These are phyloP conservation scores for Cataglyphis albicans DNA, from an alignment of 2,888 invertebrate species.

Conservation along the genomic window DNA sequence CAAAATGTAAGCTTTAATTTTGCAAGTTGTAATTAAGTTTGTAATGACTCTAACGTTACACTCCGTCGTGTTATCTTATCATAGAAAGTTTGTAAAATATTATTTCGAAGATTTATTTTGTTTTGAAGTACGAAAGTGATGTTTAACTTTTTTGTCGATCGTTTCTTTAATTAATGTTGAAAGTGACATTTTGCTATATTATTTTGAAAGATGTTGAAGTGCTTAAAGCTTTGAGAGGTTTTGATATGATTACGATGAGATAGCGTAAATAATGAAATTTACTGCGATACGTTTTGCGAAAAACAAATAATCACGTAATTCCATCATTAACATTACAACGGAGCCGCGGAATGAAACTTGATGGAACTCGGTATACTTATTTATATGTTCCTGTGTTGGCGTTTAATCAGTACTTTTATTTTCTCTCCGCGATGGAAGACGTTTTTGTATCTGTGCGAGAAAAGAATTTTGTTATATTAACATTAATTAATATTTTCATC, in stretches of 20 bases:
- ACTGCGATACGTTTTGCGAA: neutral
- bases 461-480: neutral
- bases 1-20: neutral
- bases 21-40: conserved; percentile 28
- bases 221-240: neutral
- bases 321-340: conserved; percentile 28
- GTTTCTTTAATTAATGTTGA: conserved; percentile 25
- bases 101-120: neutral
- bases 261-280: conserved; percentile 30
- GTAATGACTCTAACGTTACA: conserved; percentile 3
- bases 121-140: neutral
- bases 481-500: conserved; percentile 25
- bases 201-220: neutral
- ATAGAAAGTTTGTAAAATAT: conserved; percentile 37
- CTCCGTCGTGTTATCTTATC: neutral
- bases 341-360: conserved; percentile 9
- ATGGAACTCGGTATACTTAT: conserved; percentile 17
- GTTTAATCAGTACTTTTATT: conserved; percentile 32
- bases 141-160: conserved; percentile 8
- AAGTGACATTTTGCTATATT: neutral
- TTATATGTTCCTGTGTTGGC: neutral
- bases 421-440: conserved; percentile 11
- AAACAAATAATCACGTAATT: conserved; percentile 24
- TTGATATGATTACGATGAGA: conserved; percentile 7
- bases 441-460: neutral